Base-by-base conservation (phyloP, 2,113 vertebrate genomes). In the Propithecus coquereli region DNA sequence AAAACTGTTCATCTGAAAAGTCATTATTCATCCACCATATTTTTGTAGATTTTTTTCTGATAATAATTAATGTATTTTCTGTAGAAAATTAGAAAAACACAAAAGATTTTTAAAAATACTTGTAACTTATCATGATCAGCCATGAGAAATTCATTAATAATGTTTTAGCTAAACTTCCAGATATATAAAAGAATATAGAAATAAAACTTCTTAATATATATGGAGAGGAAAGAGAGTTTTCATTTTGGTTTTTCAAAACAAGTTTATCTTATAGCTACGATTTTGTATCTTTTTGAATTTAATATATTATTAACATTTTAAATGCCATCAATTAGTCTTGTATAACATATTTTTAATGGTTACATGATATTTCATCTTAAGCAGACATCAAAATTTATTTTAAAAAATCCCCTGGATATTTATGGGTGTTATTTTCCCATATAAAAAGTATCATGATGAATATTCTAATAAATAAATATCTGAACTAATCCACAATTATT, bases 221-320 rank as follows among this genome's bases (percentile, higher is more conserved):
- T 25, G 8, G 3, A 4, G 6, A 12, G 12, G 11, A 43, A 45
- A 66, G 16, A 30, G 7, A 30, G 13, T 74, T 95, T 96, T 89
- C n/a, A 89, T 73, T 81, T 89, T 40, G 32, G 54, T 45, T 89
- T 93, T 83, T 54, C 45, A 91, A 95, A 70, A 68, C 73, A 65
- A 70, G 0, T 45, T 70, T 81, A 84, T 61, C 80, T 70, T 70
- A n/a, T 17, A 93, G 8, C 9, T 74, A n/a, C 20, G 25, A 52
- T 81, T 93, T 93, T 89, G 32, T 43, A 18, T 85, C 9, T 85
- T 88, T 92, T 59, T 52, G 50, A 94, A 91, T 71, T 82, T 85
- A 50, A 93, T 88, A 45, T 68, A 50, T 54, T 57, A 59, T 50
- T 77, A 88, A 45, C 7, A n/a, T 76, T 93, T 90, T 71, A 45